Conservation (phyloP, 2,888 invertebrate genomes). For the Escarpia spicata region DNA sequence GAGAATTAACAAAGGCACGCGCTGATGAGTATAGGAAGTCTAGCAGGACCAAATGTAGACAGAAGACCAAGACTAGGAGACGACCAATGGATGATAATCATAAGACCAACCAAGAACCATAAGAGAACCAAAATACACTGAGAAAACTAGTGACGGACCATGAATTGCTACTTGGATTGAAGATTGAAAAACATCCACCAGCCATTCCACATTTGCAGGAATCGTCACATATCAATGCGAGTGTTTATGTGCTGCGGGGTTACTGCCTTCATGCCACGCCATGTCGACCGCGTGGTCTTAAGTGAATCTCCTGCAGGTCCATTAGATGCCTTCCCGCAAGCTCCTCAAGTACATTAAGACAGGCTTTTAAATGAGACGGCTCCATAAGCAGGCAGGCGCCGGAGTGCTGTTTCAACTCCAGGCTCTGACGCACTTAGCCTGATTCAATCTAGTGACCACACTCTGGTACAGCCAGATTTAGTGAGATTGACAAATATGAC, state of each 20-base stretch:
- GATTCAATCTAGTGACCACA: background rate
- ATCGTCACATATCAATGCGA: background rate
- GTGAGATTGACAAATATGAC: background rate
- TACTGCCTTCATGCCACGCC: background rate
- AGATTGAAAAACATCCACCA: background rate
- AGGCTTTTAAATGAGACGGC: background rate
- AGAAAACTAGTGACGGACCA: background rate
- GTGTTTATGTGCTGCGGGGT: background rate
- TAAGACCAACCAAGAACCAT: too few species aligned
- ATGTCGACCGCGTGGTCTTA: background rate
- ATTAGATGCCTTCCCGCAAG: background rate
- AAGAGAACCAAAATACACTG: background rate
- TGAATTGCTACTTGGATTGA: background rate
- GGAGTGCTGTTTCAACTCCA: background rate
- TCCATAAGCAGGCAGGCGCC: background rate
- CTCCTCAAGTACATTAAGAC: background rate
- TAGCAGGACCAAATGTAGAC: too few species aligned
- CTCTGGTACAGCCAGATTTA: background rate
- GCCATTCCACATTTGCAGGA: background rate
- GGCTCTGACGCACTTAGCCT: background rate
- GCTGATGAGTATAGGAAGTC: too few species aligned
- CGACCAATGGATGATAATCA: too few species aligned
- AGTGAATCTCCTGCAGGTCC: conserved; percentile 1
- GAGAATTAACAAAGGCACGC: too few species aligned
- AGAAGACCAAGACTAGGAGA: too few species aligned